Evolutionary conservation across 2,113 vertebrate species (phyloP), one percentile per base, ranked within the genome.

Genomic region (Gasterosteus nipponicus): DNA sequence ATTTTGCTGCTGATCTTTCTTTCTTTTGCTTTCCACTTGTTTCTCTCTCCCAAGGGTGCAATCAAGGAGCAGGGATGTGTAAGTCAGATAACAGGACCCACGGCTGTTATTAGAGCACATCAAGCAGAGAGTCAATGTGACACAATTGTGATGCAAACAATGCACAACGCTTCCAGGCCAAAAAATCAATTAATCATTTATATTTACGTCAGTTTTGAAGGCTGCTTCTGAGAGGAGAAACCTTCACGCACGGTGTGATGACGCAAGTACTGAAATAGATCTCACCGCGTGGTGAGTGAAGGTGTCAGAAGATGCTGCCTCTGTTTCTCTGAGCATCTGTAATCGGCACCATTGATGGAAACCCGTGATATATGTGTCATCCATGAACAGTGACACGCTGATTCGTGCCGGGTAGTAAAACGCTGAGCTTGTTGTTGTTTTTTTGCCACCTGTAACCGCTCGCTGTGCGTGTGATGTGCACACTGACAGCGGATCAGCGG

Each of bases 361-460:
- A 38, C 7, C n/a, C 15, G 10, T 12, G 4, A 31, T 41, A 46
- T 26, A 16, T 16, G 39, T 42, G 19, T 31, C 19, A 19, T 4
- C 8, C 46, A 31, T 41, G 4, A 63, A 35, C 57, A 4, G 19
- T 10, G 10, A 31, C 33, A 59, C n/a, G 33, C 33, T 11, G 22
- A 31, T 60, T 56, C 8, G 58, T 49, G n/a, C 7, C 31, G 38
- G 18, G 8, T 59, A 56, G n/a, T 63, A 0, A 58, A 79, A 82
- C 57, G 39, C 18, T 19, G 16, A 65, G 83, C 59, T 82, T 82
- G 44, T 66, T 68, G 18, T 60, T 16, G 10, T 63, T 65, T 35
- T 26, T 46, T 35, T 57, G 66, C 86, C 90, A 92, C 91, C 89
- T 92, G 89, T 92, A 89, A 90, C n/a, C 78, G 2, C 5, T 73